Base-by-base conservation (phyloP, 2,888 invertebrate genomes). In the Microplitis deprimator region DNA sequence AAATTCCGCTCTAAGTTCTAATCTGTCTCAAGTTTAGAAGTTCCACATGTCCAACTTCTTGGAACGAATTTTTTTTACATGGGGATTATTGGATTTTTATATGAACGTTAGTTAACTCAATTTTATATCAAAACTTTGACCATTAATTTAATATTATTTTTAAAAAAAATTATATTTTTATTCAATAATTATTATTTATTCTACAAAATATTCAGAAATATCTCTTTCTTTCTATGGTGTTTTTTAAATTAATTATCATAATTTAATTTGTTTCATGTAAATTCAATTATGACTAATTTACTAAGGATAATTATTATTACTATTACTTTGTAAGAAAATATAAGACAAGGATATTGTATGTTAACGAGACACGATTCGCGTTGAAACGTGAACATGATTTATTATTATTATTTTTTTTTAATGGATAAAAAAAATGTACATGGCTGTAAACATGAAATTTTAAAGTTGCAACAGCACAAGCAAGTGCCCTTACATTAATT, bases 401-500 rank as follows among this genome's bases (percentile, higher is more conserved):
- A 77, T 71, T 69, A 62, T 29, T 39, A n/a, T 73, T 73, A n/a
- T n/a, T 82, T 83, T 85, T 85, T 84, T 86, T 85, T 86, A 86
- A 86, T 88, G 13, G 13, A 50, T 50, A 50, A 87, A 87, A 87
- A 81, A 88, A 88, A 87, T 86, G 87, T 88, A 87, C 87, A 87
- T 86, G 84, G 85, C 87, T 87, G 87, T 87, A 88, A 87, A 87
- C 86, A 85, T 87, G 87, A 86, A 87, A 87, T 83, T 87, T 81
- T 80, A 84, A 85, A 87, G 83, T 87, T 88, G 87, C 88, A 87
- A 87, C 85, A 85, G 87, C 87, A 88, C 87, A 88, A 88, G 87
- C 87, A 81, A 87, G 87, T 87, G 88, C 87, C 86, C 84, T 88
- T 87, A 86, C 83, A 84, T 82, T 85, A 50, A 13, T 13, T 50